Evolutionary conservation across 2,888 invertebrate genomes (phyloP).

Genomic region (Trilocha varians): DNA sequence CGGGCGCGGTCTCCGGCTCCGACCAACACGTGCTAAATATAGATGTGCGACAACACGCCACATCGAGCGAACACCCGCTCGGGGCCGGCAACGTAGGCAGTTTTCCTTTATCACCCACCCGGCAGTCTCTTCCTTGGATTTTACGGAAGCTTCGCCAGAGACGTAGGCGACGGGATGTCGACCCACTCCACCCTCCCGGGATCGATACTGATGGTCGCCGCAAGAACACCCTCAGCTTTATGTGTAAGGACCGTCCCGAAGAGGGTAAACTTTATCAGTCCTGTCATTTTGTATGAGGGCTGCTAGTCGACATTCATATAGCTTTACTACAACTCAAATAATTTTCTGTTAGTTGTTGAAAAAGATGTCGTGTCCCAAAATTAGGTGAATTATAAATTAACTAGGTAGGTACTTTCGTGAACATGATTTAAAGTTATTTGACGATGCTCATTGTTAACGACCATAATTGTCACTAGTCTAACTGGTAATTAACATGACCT

Average conservation of each 20-base stretch:
- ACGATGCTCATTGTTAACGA: conserved; percentile 38
- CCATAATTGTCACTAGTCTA: conserved; percentile 43
- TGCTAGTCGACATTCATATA: neutral
- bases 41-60: conserved; percentile 61
- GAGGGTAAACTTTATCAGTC: conserved; percentile 26
- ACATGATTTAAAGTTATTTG: neutral
- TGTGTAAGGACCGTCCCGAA: conserved; percentile 17
- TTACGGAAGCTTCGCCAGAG: conserved; percentile 56
- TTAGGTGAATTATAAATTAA: too few relatives aligned
- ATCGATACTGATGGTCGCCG: conserved; percentile 69
- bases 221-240: conserved; percentile 43
- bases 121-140: conserved; percentile 65
- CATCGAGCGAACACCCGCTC: conserved; percentile 55
- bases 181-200: conserved; percentile 66
- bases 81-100: conserved; percentile 67
- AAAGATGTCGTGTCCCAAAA: neutral
- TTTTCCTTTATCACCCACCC: conserved; percentile 68
- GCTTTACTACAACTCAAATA: conserved; percentile 1
- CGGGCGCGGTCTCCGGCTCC: conserved; percentile 52
- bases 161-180: conserved; percentile 61
- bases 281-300: conserved; percentile 11
- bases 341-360: neutral
- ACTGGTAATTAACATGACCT: conserved; percentile 62
- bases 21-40: conserved; percentile 68
- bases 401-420: too few relatives aligned